Evolutionary conservation across 2,888 invertebrate genomes (phyloP), one percentile per base, ranked within the genome.

Genomic region (Microplitis deprimator): DNA sequence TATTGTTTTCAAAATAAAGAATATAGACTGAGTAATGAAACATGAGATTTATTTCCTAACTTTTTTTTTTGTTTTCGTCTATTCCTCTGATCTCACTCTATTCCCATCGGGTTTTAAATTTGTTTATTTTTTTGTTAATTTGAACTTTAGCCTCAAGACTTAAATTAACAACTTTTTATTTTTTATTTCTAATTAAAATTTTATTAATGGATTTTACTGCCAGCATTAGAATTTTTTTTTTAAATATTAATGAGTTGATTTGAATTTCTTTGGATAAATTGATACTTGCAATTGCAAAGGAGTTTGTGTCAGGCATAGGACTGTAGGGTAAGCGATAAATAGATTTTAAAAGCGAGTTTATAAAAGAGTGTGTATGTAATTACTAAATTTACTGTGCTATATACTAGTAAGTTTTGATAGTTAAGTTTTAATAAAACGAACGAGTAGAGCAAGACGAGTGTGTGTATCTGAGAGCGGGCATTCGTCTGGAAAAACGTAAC

Each of bases 401-500:
- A 13, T 74, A 75, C 77, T 65, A 88, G 88, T 87, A 87, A 86
- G 84, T 84, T 87, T 84, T 85, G 86, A 85, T 87, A 87, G 87
- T 88, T 87, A 87, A 89, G 87, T 87, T 87, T 8, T 3, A 50
- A 50, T 50, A 50, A 82, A 87, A 83, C 75, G 77, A 81, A 71
- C 78, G 72, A 73, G 79, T 71, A 68, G 79, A 88, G 85, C 82
- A 82, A 85, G 83, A 85, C 85, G 85, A 87, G 87, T 86, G 85
- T 82, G 84, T 64, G 86, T 88, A 61, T 61, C 88, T 86, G 85
- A 89, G 84, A 85, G 79, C 70, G 87, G 81, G 87, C 85, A 88
- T 88, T 89, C 88, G 87, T 84, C 87, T 86, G 88, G 88, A 89
- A 89, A 89, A 89, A 89, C 85, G 89, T 86, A 88, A 89, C 89